Conservation (phyloP, 2,888 invertebrate genomes). For the Danaus chrysippus region DNA sequence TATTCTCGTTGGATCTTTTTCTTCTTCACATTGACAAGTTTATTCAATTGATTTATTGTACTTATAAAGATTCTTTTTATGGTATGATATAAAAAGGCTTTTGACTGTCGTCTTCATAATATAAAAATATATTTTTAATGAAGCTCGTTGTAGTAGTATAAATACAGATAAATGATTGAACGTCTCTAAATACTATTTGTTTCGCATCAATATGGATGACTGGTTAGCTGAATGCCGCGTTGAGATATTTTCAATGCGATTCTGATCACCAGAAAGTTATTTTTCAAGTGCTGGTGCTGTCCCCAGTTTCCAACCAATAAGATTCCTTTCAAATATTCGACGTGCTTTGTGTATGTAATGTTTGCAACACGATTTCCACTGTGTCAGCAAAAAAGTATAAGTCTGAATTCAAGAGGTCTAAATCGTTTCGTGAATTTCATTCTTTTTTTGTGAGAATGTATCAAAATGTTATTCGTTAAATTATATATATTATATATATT, state of each 20-base stretch:
- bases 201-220: slow-evolving; percentile 8
- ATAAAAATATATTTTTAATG: no score
- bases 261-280: slow-evolving; percentile 20
- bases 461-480: no score
- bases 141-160: no score
- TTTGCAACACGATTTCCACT: slow-evolving; percentile 26
- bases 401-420: no score
- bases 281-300: slow-evolving; percentile 18
- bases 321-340: slow-evolving; percentile 29
- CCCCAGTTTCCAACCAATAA: slow-evolving; percentile 17
- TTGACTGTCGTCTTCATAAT: no score
- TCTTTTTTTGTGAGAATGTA: no score
- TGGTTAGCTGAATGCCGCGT: slow-evolving; percentile 15
- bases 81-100: no score
- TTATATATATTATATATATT: no score
- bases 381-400: slow-evolving; percentile 20
- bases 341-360: slow-evolving; percentile 26
- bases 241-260: slow-evolving; percentile 15
- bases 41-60: no score
- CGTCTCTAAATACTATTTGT: neutral
- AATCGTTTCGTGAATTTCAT: no score
- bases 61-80: no score
- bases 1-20: neutral
- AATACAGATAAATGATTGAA: neutral
- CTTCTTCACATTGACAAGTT: neutral